These are phyloP conservation scores for Acipenser ruthenus DNA, from an alignment of 2,797 vertebrate genomes.

Conservation along the genomic window DNA sequence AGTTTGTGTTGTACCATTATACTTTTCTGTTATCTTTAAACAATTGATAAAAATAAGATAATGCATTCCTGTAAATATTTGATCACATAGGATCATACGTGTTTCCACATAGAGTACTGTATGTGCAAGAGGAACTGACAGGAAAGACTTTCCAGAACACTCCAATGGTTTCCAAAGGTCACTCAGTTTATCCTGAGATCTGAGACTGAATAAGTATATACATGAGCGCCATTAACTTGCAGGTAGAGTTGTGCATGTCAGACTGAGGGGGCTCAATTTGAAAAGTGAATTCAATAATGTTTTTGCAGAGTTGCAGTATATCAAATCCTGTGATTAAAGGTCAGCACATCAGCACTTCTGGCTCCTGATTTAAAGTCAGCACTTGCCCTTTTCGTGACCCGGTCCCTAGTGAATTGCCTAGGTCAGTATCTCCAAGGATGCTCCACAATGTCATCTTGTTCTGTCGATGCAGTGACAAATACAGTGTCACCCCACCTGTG, in stretches of 20 bases:
- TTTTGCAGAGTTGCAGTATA: constrained; percentile 49
- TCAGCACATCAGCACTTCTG: constrained; percentile 34
- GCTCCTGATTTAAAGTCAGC: constrained; percentile 42
- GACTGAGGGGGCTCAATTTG: constrained; percentile 32
- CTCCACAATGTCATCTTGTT: constrained; percentile 38
- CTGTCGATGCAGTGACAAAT: constrained; percentile 33
- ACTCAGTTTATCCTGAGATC: background rate
- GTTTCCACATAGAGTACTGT: too few relatives aligned
- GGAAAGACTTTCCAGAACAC: too few relatives aligned
- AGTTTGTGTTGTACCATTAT: too few relatives aligned
- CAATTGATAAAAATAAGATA: too few relatives aligned
- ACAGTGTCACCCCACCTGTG: constrained; percentile 31
- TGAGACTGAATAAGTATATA: constrained; percentile 28
- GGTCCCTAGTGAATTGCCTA: constrained; percentile 35
- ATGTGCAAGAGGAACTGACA: too few relatives aligned
- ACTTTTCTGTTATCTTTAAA: too few relatives aligned
- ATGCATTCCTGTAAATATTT: too few relatives aligned
- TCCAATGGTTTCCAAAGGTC: too few relatives aligned
- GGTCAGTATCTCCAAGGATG: constrained; percentile 33
- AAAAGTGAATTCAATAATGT: constrained; percentile 45
- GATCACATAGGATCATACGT: too few relatives aligned
- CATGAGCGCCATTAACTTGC: constrained; percentile 34
- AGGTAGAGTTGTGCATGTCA: constrained; percentile 31
- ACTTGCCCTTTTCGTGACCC: constrained; percentile 48
- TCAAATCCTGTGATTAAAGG: constrained; percentile 40